These are phyloP conservation scores for Rhyacichthys aspro DNA, from an alignment of 2,797 vertebrate species.

Conservation along the genomic window DNA sequence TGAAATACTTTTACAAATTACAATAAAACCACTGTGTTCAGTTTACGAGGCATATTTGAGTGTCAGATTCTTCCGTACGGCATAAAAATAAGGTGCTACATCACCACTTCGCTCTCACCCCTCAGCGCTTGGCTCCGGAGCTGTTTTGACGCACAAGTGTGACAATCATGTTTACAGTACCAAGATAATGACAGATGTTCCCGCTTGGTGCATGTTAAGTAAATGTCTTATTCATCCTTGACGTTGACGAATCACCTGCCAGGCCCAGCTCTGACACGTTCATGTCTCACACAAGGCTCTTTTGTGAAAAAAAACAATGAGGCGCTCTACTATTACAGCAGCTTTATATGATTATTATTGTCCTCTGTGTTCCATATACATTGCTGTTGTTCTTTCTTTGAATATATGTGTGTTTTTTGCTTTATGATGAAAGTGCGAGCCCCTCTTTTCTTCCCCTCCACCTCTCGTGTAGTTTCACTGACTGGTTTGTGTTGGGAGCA, in stretches of 20 bases:
- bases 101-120: constrained; percentile 10
- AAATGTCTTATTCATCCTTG: constrained; percentile 26
- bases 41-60: neutral
- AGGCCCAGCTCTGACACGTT: constrained; percentile 9
- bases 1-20: too few relatives aligned
- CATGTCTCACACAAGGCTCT: constrained; percentile 9
- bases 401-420: neutral
- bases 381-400: constrained; percentile 1
- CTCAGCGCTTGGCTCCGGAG: constrained; percentile 20
- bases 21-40: too few relatives aligned
- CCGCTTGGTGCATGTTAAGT: constrained; percentile 20
- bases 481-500: constrained; percentile 21
- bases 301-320: constrained; percentile 13
- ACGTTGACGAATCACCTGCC: constrained; percentile 19
- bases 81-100: constrained; percentile 32
- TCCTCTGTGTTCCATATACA: constrained; percentile 2
- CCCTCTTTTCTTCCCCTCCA: constrained; percentile 5
- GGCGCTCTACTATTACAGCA: neutral
- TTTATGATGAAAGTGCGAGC: neutral
- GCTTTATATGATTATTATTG: neutral
- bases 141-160: constrained; percentile 42
- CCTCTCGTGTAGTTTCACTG: constrained; percentile 8
- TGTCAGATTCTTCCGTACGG: constrained; percentile 10
- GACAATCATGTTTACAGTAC: constrained; percentile 45
- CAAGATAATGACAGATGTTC: constrained; percentile 40